Evolutionary conservation across 2,888 invertebrate species (phyloP), one percentile per base, ranked within the genome.

Genomic region (Andrena trimmerana): DNA sequence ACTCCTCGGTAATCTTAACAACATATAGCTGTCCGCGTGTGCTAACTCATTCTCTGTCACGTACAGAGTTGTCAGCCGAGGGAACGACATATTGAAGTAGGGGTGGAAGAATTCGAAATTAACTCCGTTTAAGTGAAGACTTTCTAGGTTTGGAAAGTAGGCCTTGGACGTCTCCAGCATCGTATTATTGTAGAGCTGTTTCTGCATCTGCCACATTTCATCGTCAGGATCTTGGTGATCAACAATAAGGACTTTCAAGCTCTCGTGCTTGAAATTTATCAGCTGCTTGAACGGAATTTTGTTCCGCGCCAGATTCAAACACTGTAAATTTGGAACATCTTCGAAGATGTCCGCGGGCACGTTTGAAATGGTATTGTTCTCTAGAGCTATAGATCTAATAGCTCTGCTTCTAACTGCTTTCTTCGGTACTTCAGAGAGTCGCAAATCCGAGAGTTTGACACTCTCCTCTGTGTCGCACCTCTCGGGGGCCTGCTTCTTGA

Each of bases 221-320:
- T 20, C 20, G 20, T 20, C 20, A 20, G 20, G 20, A 20, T 20
- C 27, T 13, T 79, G 79, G 7, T 67, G 2, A 7, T 60, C 33
- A 1, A 84, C n/a, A 7, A 84, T 67, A 2, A 86, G 7, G 0
- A n/a, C 60, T 6, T 59, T 31, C 29, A 86, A 48, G 0, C 7
- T 16, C 0, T 13, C 0, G 0, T 63, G 72, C 2, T 7, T 2
- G 4, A 75, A 57, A 3, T 8, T 1, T 0, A 84, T 5, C 3
- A 74, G 0, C 0, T 52, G 0, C 0, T 33, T 0, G 0, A n/a
- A 20, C 0, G 77, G 20, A 8, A 82, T 75, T 0, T 0, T 16
- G 8, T 86, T 86, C 0, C n/a, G 0, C 0, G 79, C 50, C 2
- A 86, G 31, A 50, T 82, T 42, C 8, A 86, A 0, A 33, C 81